Percentiles rank a stretch among this genome's conserved stretches.
phyloP scores from a whole-genome alignment of 2,113 vertebrate species.

The Cheirogaleus medius region DNA sequence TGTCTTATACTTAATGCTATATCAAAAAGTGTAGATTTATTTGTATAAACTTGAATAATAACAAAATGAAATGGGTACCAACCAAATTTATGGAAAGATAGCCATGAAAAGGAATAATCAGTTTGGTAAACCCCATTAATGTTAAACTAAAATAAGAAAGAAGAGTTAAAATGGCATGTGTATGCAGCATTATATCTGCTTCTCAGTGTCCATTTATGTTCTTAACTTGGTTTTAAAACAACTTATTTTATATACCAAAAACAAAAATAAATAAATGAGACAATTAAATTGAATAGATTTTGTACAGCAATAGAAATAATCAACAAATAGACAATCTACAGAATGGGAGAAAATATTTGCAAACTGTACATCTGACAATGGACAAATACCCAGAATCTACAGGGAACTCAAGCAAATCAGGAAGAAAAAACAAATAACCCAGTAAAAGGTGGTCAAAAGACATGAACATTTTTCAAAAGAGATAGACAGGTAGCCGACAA shows the following conservation, averaged over 20 bases:
- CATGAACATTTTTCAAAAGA: no score
- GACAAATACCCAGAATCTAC: no score
- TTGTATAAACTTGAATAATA: not conserved
- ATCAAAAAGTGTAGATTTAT: not conserved
- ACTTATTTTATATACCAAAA: not conserved
- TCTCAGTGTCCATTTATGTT: not conserved
- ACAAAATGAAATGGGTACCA: not conserved
- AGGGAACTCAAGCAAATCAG: no score
- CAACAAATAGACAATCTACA: no score
- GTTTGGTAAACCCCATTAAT: not conserved
- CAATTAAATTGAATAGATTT: no score
- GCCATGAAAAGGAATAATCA: not conserved
- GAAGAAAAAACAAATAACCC: no score
- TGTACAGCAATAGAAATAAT: no score
- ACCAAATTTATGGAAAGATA: not conserved
- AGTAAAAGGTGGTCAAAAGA: no score
- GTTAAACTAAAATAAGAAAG: not conserved
- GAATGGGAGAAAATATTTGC: no score
- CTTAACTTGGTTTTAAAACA: not conserved
- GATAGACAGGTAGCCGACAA: no score
- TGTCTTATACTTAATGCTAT: not conserved
- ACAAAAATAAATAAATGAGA: not conserved
- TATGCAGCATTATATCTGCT: not conserved
- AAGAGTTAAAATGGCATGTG: not conserved
- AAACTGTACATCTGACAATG: no score